These are phyloP conservation scores for Mylabris phalerata DNA, from an alignment of 1,140 invertebrate species.

Conservation along the genomic window DNA sequence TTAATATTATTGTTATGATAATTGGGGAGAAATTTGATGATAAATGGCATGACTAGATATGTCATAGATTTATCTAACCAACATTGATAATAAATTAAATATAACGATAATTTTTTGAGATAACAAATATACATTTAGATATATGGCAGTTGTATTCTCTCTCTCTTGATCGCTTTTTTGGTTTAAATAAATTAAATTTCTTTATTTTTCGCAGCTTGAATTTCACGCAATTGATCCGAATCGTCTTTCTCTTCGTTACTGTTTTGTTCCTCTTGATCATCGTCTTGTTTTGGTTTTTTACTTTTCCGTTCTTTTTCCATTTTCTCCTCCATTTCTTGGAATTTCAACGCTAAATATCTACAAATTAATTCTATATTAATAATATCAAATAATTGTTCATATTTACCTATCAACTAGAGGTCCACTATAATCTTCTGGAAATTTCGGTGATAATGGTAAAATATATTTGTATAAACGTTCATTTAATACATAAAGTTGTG, in stretches of 20 bases:
- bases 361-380: background rate
- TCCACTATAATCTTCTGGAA: constrained; percentile 79
- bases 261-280: constrained; percentile 24
- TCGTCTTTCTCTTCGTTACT: constrained; percentile 18
- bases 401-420: constrained; percentile 71
- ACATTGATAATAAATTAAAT: too few species aligned
- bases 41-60: too few species aligned
- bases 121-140: too few species aligned
- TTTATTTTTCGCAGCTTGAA: too few species aligned
- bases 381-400: background rate
- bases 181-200: too few species aligned
- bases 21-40: too few species aligned
- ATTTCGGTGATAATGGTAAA: constrained; percentile 73
- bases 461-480: constrained; percentile 84
- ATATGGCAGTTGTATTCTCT: too few species aligned
- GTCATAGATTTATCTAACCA: too few species aligned
- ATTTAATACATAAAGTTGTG: constrained; percentile 79
- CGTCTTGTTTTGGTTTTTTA: constrained; percentile 19
- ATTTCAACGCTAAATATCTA: constrained; percentile 72
- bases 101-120: too few species aligned
- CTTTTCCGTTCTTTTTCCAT: constrained; percentile 47
- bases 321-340: constrained; percentile 75
- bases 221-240: constrained; percentile 5
- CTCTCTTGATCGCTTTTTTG: too few species aligned
- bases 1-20: too few species aligned